Evolutionary conservation across 2,797 vertebrate species (phyloP).

Genomic region (Diplodus sargus): DNA sequence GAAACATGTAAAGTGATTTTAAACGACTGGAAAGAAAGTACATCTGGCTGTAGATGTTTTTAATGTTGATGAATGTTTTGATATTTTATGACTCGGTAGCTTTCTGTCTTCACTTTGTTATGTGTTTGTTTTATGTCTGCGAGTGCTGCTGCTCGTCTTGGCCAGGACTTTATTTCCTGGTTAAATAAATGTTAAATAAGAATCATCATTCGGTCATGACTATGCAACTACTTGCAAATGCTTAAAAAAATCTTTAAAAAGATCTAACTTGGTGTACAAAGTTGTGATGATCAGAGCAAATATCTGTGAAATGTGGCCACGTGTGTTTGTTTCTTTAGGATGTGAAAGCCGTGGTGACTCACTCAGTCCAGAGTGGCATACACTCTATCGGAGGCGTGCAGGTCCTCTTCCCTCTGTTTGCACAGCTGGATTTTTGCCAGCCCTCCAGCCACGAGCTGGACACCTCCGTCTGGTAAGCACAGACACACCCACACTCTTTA

Average conservation of each 20-base stretch:
- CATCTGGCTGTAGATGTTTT: too few relatives aligned
- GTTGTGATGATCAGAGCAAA: conserved; percentile 8
- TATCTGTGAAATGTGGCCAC: background rate
- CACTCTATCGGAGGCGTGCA: conserved; percentile 98
- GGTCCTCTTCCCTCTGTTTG: conserved; percentile 98
- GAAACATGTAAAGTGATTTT: too few relatives aligned
- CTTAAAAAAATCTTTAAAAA: too few relatives aligned
- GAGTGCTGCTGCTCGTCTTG: too few relatives aligned
- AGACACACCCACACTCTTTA: conserved; percentile 3
- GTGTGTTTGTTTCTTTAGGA: conserved; percentile 84
- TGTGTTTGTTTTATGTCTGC: too few relatives aligned
- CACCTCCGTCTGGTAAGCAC: conserved; percentile 93
- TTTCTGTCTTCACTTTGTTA: too few relatives aligned
- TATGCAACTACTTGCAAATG: background rate
- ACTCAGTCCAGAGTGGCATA: conserved; percentile 97
- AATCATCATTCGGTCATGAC: background rate
- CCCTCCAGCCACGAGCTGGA: conserved; percentile 91
- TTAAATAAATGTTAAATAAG: too few relatives aligned
- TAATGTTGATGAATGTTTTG: too few relatives aligned
- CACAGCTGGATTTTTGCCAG: conserved; percentile 95
- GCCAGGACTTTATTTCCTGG: too few relatives aligned
- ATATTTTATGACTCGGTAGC: too few relatives aligned
- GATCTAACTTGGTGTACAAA: background rate
- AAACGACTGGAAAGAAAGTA: too few relatives aligned
- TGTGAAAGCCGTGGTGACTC: conserved; percentile 97